Evolutionary conservation across 2,888 invertebrate species (phyloP).

Genomic region (Fragum whitleyi): DNA sequence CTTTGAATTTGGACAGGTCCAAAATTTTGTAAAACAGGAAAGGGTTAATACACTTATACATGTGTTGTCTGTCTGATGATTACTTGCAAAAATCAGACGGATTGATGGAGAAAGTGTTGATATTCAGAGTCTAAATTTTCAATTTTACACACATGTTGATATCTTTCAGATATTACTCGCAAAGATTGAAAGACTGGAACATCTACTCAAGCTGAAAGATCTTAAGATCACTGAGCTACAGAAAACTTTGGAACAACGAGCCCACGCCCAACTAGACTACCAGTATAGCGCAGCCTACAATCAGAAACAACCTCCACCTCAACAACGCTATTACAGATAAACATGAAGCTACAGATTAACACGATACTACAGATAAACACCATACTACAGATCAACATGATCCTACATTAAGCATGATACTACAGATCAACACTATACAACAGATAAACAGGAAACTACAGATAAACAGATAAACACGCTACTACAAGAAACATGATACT

Average conservation of each 20-base stretch:
- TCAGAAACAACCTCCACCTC: background rate
- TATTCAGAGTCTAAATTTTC: no score
- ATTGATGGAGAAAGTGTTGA: no score
- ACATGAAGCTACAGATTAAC: background rate
- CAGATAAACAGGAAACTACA: background rate
- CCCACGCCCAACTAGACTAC: slow-evolving; percentile 2
- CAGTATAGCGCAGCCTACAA: slow-evolving; percentile 7
- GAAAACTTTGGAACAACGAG: slow-evolving; percentile 14
- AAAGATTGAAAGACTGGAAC: slow-evolving; percentile 82
- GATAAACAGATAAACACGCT: no score
- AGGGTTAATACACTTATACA: no score
- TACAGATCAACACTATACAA: background rate
- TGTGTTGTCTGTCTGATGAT: no score
- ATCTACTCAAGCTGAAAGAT: slow-evolving; percentile 82
- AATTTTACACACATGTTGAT: background rate
- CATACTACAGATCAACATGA: no score
- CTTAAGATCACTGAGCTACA: slow-evolving; percentile 80
- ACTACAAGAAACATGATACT: no score
- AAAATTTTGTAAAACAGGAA: no score
- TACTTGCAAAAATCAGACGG: no score
- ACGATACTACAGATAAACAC: background rate
- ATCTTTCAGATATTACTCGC: slow-evolving; percentile 52
- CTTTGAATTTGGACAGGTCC: no score
- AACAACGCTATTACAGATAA: slow-evolving; percentile 20
- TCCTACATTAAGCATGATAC: no score